Evolutionary conservation across 2,797 vertebrate species (phyloP).

Genomic region (Oreochromis grahami): DNA sequence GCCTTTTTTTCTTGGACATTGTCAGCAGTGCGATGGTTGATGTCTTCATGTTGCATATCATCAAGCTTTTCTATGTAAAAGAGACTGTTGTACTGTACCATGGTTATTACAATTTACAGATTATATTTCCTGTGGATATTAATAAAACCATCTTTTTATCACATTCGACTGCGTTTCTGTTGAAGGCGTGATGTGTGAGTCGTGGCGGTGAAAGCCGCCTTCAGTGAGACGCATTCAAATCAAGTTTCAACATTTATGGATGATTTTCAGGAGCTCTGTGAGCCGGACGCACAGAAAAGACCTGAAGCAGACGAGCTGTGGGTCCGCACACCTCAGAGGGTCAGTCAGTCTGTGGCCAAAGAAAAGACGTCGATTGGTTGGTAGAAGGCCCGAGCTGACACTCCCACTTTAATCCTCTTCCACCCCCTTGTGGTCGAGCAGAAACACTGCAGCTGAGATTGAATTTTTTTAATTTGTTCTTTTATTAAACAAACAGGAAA

Average conservation of each 20-base stretch:
- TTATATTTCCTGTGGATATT: slow-evolving; percentile 79
- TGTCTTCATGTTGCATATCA: slow-evolving; percentile 73
- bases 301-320: background rate
- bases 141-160: slow-evolving; percentile 78
- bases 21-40: slow-evolving; percentile 63
- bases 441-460: background rate
- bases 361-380: background rate
- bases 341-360: background rate
- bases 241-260: background rate
- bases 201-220: background rate
- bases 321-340: accelerated
- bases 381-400: background rate
- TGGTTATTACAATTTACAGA: slow-evolving; percentile 63
- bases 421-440: slow-evolving; percentile 46
- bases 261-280: background rate
- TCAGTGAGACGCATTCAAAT: background rate
- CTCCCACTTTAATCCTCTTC: background rate
- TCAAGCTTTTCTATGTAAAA: slow-evolving; percentile 61
- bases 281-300: background rate
- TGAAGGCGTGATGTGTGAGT: background rate
- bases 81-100: slow-evolving; percentile 66
- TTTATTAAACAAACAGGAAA: background rate
- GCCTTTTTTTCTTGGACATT: slow-evolving; percentile 52
- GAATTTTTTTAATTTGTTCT: background rate
- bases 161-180: slow-evolving; percentile 2